Conservation (phyloP, 1,140 invertebrate genomes). For the Melipona quadrifasciata region DNA sequence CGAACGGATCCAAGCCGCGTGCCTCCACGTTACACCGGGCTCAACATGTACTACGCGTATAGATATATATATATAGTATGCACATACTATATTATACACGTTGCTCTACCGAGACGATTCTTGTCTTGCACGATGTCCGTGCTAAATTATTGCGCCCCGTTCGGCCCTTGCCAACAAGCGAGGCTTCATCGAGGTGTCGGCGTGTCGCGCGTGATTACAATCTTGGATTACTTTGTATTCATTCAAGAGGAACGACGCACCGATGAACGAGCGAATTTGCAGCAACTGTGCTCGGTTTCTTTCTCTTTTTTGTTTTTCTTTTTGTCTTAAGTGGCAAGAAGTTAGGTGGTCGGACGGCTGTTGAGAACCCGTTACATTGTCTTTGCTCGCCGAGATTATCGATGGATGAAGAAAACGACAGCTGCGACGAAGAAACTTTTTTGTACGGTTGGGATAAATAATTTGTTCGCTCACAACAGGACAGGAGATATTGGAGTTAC, state of each 20-base stretch:
- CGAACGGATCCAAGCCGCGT: constrained; percentile 67
- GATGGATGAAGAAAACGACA: background rate
- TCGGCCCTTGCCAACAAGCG: constrained; percentile 11
- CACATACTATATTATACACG: background rate
- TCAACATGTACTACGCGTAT: constrained; percentile 51
- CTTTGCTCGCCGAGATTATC: background rate
- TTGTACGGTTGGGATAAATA: background rate
- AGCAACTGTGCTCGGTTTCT: background rate
- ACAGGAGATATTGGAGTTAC: background rate
- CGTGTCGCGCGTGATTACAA: constrained; percentile 50
- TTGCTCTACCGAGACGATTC: constrained; percentile 61
- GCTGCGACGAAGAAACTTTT: constrained; percentile 9
- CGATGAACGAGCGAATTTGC: background rate
- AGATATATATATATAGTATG: background rate
- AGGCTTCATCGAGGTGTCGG: constrained; percentile 49
- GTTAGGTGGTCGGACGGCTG: background rate
- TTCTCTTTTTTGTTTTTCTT: too few relatives aligned
- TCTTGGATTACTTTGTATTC: constrained; percentile 8
- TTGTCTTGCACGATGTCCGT: constrained; percentile 58
- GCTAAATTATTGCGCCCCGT: constrained; percentile 58
- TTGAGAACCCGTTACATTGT: constrained; percentile 12
- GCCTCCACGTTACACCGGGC: constrained; percentile 72
- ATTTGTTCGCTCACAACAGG: background rate
- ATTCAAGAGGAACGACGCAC: background rate
- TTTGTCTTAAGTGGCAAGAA: background rate